phyloP scores from a whole-genome alignment of 2,888 invertebrate genomes.

The Entomobrya multifasciata region DNA sequence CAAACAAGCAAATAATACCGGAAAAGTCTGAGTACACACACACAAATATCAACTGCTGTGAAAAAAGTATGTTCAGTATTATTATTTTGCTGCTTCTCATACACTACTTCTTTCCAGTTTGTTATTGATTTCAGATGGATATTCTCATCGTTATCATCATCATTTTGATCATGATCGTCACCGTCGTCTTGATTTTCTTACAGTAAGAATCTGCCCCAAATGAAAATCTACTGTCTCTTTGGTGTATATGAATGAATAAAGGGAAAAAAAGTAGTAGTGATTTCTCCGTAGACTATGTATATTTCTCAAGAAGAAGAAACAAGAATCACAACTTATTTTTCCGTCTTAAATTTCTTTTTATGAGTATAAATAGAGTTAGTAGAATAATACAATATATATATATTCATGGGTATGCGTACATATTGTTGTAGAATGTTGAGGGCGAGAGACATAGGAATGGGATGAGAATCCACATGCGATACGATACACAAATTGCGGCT shows the following conservation, averaged over 20 bases:
- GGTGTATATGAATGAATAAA: background rate
- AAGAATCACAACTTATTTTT: background rate
- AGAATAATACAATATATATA: no score
- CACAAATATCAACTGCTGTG: background rate
- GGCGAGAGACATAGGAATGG: no score
- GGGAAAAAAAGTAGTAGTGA: no score
- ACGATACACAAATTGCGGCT: constrained; percentile 52
- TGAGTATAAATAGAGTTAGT: no score
- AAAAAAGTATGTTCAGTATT: background rate
- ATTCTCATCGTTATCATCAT: no score
- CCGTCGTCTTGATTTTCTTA: background rate
- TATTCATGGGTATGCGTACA: no score
- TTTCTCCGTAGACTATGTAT: background rate
- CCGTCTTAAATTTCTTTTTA: no score
- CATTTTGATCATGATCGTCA: no score
- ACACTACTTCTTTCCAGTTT: background rate
- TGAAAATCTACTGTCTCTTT: constrained; percentile 40
- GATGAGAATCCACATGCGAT: constrained; percentile 29
- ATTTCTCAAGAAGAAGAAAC: background rate
- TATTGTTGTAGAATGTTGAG: background rate
- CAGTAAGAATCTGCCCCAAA: background rate
- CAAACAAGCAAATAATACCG: background rate
- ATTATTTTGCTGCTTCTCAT: no score
- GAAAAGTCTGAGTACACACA: constrained; percentile 6
- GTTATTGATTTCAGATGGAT: constrained; percentile 56